These are phyloP conservation scores for Poicephalus meyeri DNA, from an alignment of 2,113 vertebrate species.

Conservation along the genomic window DNA sequence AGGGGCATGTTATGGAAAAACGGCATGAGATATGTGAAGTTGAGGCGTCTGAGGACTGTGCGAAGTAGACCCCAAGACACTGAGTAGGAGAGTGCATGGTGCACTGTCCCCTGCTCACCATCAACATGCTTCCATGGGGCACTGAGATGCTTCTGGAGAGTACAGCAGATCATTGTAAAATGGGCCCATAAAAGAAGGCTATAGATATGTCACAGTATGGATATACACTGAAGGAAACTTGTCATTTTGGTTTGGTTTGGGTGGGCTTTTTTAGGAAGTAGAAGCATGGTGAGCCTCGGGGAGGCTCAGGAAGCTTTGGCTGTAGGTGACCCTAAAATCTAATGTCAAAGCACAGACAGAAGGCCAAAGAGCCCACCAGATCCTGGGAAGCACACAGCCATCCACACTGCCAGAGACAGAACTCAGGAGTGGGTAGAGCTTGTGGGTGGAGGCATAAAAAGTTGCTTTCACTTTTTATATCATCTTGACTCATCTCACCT, in stretches of 20 bases:
- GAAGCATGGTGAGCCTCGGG: not conserved
- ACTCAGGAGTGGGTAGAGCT: not conserved
- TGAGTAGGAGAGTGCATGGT: not conserved
- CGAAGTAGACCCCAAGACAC: not conserved
- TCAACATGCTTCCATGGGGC: rapidly evolving
- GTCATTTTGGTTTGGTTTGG: not conserved
- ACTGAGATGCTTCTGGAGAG: not conserved
- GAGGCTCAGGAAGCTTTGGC: not conserved
- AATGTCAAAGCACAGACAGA: not conserved
- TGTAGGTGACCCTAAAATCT: not conserved
- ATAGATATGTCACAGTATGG: not conserved
- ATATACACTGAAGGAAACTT: not conserved
- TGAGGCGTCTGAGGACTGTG: not conserved
- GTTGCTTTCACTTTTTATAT: not conserved
- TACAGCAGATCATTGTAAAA: not conserved
- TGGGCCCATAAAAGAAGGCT: too few species aligned
- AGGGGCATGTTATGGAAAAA: not conserved
- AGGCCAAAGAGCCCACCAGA: not conserved
- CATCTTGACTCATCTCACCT: not conserved
- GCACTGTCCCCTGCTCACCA: not conserved
- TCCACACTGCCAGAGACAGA: not conserved
- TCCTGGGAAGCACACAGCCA: not conserved
- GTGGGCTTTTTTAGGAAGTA: not conserved
- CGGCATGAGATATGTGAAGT: not conserved
- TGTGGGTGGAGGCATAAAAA: not conserved